A percentile compares a stretch with the other conserved stretches of the same genome.
Conservation (phyloP, 2,888 invertebrate species). For the Chaetoderma sp. region DNA sequence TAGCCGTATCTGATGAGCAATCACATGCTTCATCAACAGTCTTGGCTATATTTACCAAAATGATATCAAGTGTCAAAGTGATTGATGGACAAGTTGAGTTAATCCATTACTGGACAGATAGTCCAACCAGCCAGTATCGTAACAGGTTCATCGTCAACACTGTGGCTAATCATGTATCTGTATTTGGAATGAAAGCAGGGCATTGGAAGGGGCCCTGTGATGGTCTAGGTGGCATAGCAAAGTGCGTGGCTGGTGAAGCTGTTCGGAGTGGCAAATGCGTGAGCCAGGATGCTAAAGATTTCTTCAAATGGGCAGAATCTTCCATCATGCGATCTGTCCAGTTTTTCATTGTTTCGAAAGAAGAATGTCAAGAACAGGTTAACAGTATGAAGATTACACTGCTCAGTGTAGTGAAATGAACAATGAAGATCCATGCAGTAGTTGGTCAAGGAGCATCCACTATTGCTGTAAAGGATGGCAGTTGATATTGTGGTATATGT, state of each 20-base stretch:
- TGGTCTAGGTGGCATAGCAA: slow-evolving; percentile 35
- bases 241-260: too few species aligned
- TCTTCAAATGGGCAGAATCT: slow-evolving; percentile 9
- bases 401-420: too few species aligned
- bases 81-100: neutral
- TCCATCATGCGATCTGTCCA: too few species aligned
- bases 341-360: neutral
- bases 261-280: slow-evolving; percentile 7
- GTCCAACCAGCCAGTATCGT: slow-evolving; percentile 37
- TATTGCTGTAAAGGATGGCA: neutral
- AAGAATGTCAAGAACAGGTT: too few species aligned
- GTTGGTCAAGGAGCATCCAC: neutral
- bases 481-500: slow-evolving; percentile 17
- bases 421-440: too few species aligned
- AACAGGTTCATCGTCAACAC: slow-evolving; percentile 32
- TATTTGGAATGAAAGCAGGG: slow-evolving; percentile 24
- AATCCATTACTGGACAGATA: slow-evolving; percentile 39
- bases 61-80: slow-evolving; percentile 16
- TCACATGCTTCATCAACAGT: too few species aligned
- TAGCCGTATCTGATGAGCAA: too few species aligned
- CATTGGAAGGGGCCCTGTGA: slow-evolving; percentile 36
- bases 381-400: too few species aligned
- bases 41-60: too few species aligned
- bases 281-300: slow-evolving; percentile 19
- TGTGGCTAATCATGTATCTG: slow-evolving; percentile 9